These are phyloP conservation scores for Caenorhabditis virilis DNA, from an alignment of 2,888 invertebrate genomes.

Conservation along the genomic window DNA sequence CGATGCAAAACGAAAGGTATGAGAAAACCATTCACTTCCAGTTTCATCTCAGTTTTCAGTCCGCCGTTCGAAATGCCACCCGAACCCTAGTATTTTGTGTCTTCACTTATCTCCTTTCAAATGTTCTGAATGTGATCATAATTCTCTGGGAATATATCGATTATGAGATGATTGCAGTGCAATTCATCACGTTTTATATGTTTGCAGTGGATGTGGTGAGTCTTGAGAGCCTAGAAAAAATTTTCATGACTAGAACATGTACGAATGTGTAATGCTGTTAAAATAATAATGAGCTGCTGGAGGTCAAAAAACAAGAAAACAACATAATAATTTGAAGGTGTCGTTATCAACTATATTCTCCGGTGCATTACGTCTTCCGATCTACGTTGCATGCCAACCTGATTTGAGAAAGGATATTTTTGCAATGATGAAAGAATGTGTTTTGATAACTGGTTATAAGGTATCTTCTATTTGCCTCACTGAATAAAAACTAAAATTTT, in stretches of 20 bases:
- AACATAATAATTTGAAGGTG: slow-evolving; percentile 33
- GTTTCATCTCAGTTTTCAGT: too few relatives aligned
- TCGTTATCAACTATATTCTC: slow-evolving; percentile 58
- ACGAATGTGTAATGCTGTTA: too few relatives aligned
- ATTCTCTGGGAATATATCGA: slow-evolving; percentile 66
- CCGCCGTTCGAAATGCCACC: slow-evolving; percentile 58
- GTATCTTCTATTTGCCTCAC: too few relatives aligned
- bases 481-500: too few relatives aligned
- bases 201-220: slow-evolving; percentile 61
- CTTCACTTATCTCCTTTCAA: slow-evolving; percentile 62
- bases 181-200: slow-evolving; percentile 56
- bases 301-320: too few relatives aligned
- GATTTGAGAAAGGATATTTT: slow-evolving; percentile 45
- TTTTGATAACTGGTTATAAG: slow-evolving; percentile 14
- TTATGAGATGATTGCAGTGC: slow-evolving; percentile 22
- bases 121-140: slow-evolving; percentile 61
- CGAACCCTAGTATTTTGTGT: slow-evolving; percentile 59
- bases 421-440: slow-evolving; percentile 26
- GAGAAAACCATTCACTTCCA: slow-evolving; percentile 1
- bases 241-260: too few relatives aligned
- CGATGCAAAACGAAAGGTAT: slow-evolving; percentile 48
- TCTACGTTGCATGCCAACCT: slow-evolving; percentile 58
- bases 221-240: too few relatives aligned
- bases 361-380: slow-evolving; percentile 60
- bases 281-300: too few relatives aligned